phyloP scores from a whole-genome alignment of 2,888 invertebrate genomes.

The Ctena decussata region DNA sequence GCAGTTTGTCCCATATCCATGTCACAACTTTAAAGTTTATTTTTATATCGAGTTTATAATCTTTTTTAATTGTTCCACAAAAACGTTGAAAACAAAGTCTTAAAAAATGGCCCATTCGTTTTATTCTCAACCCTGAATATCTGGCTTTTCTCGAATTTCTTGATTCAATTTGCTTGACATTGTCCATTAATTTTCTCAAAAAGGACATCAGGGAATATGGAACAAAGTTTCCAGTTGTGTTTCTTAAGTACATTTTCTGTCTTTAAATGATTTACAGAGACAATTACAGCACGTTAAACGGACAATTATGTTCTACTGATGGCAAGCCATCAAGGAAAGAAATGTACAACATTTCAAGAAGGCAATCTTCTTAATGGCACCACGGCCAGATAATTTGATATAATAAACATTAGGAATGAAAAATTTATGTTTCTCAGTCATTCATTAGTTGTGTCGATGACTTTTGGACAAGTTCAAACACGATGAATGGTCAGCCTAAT shows the following conservation, averaged over 20 bases:
- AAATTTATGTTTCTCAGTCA: neutral
- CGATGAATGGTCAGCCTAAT: neutral
- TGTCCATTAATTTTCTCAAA: neutral
- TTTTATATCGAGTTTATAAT: no score
- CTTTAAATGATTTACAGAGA: neutral
- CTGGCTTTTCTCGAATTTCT: no score
- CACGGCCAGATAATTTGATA: neutral
- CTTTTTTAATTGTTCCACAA: no score
- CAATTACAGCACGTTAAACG: neutral
- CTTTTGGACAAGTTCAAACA: neutral
- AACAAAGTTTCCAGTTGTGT: no score
- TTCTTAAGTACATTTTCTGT: constrained; percentile 4
- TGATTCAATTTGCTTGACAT: neutral
- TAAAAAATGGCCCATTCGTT: no score
- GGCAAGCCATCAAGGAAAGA: neutral
- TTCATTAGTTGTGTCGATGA: neutral
- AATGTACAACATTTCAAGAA: neutral
- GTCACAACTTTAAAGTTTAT: no score
- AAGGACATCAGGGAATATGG: neutral
- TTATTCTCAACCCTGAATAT: no score
- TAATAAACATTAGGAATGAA: neutral
- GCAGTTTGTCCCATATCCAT: no score
- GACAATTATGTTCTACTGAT: neutral
- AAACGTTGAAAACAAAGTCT: no score
- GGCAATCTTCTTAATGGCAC: neutral